A percentile compares a stretch with the other conserved stretches of the same genome.
phyloP scores from a whole-genome alignment of 2,888 invertebrate species.

The Xanthia icteritia region DNA sequence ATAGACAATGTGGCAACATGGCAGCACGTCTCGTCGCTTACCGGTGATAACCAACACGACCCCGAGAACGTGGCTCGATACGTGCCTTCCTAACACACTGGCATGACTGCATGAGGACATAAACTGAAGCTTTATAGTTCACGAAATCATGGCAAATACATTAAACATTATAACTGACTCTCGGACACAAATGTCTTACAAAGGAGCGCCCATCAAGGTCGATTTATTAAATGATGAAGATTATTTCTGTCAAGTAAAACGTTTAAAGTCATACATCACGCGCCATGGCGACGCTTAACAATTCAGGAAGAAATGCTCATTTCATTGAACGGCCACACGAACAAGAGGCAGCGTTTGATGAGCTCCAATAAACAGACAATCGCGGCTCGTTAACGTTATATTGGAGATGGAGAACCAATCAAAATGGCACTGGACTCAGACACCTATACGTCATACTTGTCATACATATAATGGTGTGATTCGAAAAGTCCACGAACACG shows the following conservation, averaged over 20 bases:
- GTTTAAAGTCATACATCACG: conserved; percentile 32
- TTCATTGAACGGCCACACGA: conserved; percentile 46
- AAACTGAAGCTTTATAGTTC: conserved; percentile 41
- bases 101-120: conserved; percentile 22
- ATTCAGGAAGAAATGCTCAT: conserved; percentile 61
- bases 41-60: conserved; percentile 37
- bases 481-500: conserved; percentile 33
- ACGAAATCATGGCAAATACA: conserved; percentile 34
- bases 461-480: conserved; percentile 7
- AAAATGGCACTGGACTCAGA: conserved; percentile 51
- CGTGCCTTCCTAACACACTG: conserved; percentile 22
- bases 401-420: conserved; percentile 54
- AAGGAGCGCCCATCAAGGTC: conserved; percentile 29
- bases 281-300: conserved; percentile 24
- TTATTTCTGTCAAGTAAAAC: conserved; percentile 35
- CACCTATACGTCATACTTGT: conserved; percentile 23
- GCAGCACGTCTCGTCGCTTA: conserved; percentile 12
- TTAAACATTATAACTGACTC: conserved; percentile 9
- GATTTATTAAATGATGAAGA: conserved; percentile 34
- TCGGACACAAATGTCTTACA: conserved; percentile 30
- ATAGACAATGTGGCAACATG: conserved; percentile 11
- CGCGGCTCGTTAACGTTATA: conserved; percentile 62
- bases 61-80: conserved; percentile 29
- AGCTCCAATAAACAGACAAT: conserved; percentile 65
- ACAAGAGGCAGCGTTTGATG: conserved; percentile 54